Evolutionary conservation across 1,140 invertebrate species (phyloP).

Genomic region (Zaprionus ghesquierei): DNA sequence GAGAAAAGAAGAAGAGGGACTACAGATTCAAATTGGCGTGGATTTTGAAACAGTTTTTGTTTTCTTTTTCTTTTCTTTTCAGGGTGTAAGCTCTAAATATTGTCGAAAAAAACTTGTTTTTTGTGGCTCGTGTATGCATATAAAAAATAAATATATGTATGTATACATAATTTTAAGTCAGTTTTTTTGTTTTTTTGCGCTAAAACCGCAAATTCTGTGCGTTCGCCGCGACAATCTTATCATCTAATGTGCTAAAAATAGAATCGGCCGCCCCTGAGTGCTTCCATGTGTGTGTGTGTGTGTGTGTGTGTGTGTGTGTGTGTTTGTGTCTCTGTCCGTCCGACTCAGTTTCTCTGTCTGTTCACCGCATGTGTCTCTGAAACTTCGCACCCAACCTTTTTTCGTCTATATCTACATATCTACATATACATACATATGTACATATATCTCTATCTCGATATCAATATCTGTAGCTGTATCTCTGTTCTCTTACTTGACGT

Average conservation of each 20-base stretch:
- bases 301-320: constrained; percentile 15
- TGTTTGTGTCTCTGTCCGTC: constrained; percentile 44
- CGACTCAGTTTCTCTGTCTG: constrained; percentile 39
- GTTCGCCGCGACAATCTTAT: constrained; percentile 73
- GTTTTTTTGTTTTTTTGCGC: constrained; percentile 43
- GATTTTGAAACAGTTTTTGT: constrained; percentile 45
- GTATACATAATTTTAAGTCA: constrained; percentile 37
- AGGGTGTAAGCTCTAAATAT: constrained; percentile 43
- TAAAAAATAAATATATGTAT: constrained; percentile 28
- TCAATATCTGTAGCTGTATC: constrained; percentile 37
- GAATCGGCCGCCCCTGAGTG: constrained; percentile 42
- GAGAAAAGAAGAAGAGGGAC: not conserved
- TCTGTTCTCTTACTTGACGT: constrained; percentile 17
- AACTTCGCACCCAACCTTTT: constrained; percentile 39
- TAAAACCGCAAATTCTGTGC: constrained; percentile 73
- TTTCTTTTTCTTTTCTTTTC: constrained; percentile 39
- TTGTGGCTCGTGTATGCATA: constrained; percentile 27
- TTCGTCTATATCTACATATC: constrained; percentile 17
- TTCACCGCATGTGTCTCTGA: constrained; percentile 34
- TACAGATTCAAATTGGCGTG: constrained; percentile 29
- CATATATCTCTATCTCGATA: constrained; percentile 24
- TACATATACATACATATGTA: too few relatives aligned
- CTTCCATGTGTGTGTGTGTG: constrained; percentile 18
- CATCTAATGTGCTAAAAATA: constrained; percentile 79
- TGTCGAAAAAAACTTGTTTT: constrained; percentile 48